These are phyloP conservation scores for Trypoxylon attenuatum DNA, from an alignment of 2,888 invertebrate genomes.

Conservation along the genomic window DNA sequence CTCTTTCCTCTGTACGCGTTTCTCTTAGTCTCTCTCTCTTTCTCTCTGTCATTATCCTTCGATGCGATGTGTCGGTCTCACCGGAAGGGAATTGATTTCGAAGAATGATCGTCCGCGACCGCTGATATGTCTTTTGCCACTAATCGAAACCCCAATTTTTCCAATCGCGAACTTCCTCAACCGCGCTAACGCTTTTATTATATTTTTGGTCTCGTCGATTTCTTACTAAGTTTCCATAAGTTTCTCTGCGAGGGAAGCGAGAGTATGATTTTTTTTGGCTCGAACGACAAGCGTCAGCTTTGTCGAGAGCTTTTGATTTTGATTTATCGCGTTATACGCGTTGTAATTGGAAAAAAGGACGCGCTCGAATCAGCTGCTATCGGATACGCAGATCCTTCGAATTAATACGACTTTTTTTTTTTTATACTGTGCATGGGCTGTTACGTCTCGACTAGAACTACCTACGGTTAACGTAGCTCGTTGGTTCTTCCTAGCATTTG, in stretches of 20 bases:
- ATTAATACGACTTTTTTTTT: too few species aligned
- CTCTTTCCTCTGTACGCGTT: constrained; percentile 5
- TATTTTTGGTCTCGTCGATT: constrained; percentile 22
- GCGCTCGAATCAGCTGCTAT: too few species aligned
- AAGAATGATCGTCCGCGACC: constrained; percentile 48
- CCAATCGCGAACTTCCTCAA: too few species aligned
- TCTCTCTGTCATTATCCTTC: constrained; percentile 15
- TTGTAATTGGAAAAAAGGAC: too few species aligned
- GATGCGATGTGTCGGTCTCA: constrained; percentile 12
- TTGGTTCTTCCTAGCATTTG: too few species aligned
- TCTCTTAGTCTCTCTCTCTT: neutral
- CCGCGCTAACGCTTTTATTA: constrained; percentile 10
- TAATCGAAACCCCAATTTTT: constrained; percentile 41
- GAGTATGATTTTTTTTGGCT: neutral
- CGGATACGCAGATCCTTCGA: too few species aligned
- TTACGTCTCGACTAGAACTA: too few species aligned
- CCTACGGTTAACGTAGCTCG: too few species aligned
- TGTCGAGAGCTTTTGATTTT: neutral
- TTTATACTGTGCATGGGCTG: too few species aligned
- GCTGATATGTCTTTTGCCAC: constrained; percentile 57
- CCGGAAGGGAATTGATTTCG: neutral
- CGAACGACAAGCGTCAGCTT: neutral
- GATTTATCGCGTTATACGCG: too few species aligned
- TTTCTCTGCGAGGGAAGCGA: neutral
- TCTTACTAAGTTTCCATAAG: neutral